A percentile compares a stretch with the other conserved stretches of the same genome.
Conservation (phyloP, 2,888 invertebrate species). For the Trichopoda pennipes region DNA sequence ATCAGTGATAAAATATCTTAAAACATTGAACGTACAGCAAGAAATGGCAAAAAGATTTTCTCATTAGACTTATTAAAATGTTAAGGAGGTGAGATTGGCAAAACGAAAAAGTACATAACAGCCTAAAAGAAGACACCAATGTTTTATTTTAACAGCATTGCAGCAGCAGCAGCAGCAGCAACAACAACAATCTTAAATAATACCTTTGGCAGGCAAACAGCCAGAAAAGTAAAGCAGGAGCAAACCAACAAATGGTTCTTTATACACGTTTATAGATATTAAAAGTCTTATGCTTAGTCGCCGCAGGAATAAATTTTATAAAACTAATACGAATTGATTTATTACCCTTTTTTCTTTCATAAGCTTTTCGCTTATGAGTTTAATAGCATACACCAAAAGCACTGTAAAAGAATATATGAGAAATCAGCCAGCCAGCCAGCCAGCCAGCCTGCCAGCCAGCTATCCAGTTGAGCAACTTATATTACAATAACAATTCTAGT, state of each 20-base stretch:
- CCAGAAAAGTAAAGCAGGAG: constrained; percentile 6
- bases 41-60: constrained; percentile 72
- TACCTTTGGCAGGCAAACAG: constrained; percentile 29
- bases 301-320: constrained; percentile 80
- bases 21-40: constrained; percentile 52
- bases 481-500: constrained; percentile 20
- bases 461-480: no score
- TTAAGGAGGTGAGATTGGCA: constrained; percentile 49
- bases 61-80: constrained; percentile 74
- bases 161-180: constrained; percentile 44
- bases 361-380: constrained; percentile 68
- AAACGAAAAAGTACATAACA: constrained; percentile 34
- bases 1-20: constrained; percentile 64
- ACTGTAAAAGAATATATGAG: constrained; percentile 20
- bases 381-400: constrained; percentile 49
- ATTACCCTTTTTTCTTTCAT: constrained; percentile 74
- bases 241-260: constrained; percentile 38
- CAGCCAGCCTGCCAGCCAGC: neutral
- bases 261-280: constrained; percentile 46
- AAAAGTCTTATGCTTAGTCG: constrained; percentile 69
- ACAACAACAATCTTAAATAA: constrained; percentile 56
- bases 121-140: constrained; percentile 69
- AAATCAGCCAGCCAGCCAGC: constrained; percentile 38
- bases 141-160: constrained; percentile 48
- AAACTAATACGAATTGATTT: constrained; percentile 81